Percentiles rank a stretch among this genome's conserved stretches.
These are phyloP conservation scores for Agrochola lychnidis DNA, from an alignment of 2,888 invertebrate genomes.

Conservation along the genomic window DNA sequence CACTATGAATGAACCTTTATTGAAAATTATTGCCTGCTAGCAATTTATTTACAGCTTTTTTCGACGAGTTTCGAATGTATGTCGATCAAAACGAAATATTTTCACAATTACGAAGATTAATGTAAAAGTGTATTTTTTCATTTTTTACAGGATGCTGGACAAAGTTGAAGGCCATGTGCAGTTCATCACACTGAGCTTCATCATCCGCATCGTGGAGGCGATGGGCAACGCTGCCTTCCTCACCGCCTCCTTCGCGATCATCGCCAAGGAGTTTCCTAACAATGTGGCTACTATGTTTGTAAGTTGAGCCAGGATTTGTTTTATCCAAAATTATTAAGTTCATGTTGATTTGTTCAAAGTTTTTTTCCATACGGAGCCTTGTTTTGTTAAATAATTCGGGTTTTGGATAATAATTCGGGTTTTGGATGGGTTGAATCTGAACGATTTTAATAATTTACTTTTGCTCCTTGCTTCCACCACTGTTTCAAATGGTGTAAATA, in stretches of 20 bases:
- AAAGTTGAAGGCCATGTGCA: slow-evolving; percentile 93
- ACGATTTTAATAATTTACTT: not conserved
- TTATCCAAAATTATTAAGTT: not conserved
- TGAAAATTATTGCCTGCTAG: not conserved
- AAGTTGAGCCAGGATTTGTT: slow-evolving; percentile 79
- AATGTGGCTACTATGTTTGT: slow-evolving; percentile 96
- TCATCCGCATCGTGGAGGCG: slow-evolving; percentile 95
- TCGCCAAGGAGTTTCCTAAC: slow-evolving; percentile 96
- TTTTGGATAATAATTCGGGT: not conserved
- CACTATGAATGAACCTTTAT: not conserved
- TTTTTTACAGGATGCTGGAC: slow-evolving; percentile 91
- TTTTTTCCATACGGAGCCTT: not conserved
- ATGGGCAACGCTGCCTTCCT: slow-evolving; percentile 96
- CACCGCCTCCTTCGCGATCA: slow-evolving; percentile 96
- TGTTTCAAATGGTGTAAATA: not conserved
- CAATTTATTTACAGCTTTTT: not conserved
- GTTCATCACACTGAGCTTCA: slow-evolving; percentile 94
- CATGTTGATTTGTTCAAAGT: not conserved
- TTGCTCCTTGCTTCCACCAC: not conserved
- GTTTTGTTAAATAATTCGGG: not conserved
- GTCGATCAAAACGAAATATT: not conserved
- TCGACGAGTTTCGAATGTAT: not conserved
- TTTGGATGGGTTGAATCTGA: not conserved
- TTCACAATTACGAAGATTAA: not conserved
- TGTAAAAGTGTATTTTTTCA: not conserved